These are phyloP conservation scores for Cephalopachus bancanus DNA, from an alignment of 2,797 vertebrate genomes.

Conservation along the genomic window DNA sequence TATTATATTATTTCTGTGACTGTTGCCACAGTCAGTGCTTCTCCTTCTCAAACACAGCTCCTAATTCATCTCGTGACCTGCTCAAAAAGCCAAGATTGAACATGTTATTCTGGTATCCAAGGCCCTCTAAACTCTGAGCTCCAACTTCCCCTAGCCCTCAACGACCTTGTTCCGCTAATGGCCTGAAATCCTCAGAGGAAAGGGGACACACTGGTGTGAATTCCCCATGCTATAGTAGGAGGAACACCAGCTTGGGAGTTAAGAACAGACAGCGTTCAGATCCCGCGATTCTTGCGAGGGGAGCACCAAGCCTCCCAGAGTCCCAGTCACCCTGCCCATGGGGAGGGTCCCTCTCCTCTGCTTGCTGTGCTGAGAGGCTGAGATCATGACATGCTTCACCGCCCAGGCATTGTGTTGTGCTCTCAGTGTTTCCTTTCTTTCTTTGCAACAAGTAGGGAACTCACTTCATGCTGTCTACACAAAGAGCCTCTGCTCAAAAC, in stretches of 20 bases:
- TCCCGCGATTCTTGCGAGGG: not conserved
- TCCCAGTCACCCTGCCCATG: not conserved
- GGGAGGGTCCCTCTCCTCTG: not conserved
- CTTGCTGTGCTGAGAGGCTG: not conserved
- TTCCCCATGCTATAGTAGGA: not conserved
- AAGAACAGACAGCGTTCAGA: not conserved
- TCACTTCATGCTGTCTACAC: not conserved
- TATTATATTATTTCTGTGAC: not conserved
- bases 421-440: not conserved
- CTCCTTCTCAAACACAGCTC: not conserved
- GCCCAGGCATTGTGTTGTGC: not conserved
- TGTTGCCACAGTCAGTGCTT: not conserved
- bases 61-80: not conserved
- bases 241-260: not conserved
- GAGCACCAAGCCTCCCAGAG: not conserved
- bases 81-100: not conserved
- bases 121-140: not conserved
- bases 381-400: not conserved
- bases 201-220: not conserved
- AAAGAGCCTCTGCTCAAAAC: not conserved
- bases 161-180: not conserved
- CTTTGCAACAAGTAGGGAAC: not conserved
- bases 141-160: not conserved
- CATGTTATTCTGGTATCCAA: not conserved
- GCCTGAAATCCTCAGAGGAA: conserved; percentile 3